Conservation (phyloP, 2,113 vertebrate genomes). For the Hippocampus zosterae region DNA sequence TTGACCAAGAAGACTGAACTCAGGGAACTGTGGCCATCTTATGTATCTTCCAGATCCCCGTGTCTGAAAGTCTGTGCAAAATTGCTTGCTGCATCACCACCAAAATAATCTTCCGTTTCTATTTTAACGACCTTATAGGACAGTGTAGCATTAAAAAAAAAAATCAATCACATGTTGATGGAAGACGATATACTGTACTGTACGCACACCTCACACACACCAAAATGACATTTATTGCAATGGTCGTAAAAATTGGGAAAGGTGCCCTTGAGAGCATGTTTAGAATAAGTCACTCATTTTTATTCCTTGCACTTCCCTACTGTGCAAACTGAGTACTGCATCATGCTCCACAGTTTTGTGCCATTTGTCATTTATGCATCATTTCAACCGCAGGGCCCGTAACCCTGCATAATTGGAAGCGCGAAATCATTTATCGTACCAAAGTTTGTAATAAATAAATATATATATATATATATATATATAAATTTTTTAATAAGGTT, state of each 20-base stretch:
- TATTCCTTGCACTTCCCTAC: not conserved
- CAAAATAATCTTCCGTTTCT: not conserved
- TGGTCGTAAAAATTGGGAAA: not conserved
- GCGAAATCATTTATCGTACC: not conserved
- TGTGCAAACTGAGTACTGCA: not conserved
- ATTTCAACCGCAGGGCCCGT: no score
- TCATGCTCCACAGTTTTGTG: not conserved
- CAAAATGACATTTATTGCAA: not conserved
- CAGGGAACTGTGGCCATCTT: not conserved
- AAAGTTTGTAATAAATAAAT: no score
- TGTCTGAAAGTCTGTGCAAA: not conserved
- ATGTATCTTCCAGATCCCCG: not conserved
- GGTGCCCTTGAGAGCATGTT: not conserved
- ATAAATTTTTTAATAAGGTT: not conserved
- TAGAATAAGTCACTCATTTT: not conserved
- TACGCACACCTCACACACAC: not conserved
- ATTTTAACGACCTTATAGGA: not conserved
- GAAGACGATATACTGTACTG: not conserved
- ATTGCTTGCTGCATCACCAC: not conserved
- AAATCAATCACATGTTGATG: not conserved
- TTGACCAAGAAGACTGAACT: not conserved
- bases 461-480: no score
- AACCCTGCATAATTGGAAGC: not conserved
- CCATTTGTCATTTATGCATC: not conserved
- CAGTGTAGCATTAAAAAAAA: not conserved